These are phyloP conservation scores for Aldrovandia affinis DNA, from an alignment of 2,797 vertebrate species.

Conservation along the genomic window DNA sequence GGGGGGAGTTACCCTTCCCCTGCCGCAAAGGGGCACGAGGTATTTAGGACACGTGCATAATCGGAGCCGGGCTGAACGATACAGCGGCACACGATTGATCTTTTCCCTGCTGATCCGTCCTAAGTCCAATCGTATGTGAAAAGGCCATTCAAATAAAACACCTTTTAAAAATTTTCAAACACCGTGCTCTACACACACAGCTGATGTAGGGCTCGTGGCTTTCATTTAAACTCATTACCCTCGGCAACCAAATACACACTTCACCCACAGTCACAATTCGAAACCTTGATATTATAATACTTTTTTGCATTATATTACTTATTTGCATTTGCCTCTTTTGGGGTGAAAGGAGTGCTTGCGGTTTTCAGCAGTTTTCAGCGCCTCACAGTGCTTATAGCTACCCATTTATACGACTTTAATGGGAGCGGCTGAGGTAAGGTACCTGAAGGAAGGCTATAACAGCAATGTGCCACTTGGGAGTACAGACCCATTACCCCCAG, in stretches of 20 bases:
- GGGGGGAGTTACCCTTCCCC: slow-evolving; percentile 32
- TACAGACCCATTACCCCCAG: background rate
- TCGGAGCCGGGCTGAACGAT: background rate
- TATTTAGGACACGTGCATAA: slow-evolving; percentile 39
- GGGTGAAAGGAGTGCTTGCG: background rate
- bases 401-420: background rate
- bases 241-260: too few species aligned
- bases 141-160: too few species aligned
- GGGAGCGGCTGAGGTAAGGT: background rate
- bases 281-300: background rate
- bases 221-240: too few species aligned
- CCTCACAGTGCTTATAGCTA: background rate
- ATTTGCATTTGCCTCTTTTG: background rate
- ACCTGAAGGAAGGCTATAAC: background rate
- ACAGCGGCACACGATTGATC: too few species aligned
- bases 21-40: slow-evolving; percentile 52
- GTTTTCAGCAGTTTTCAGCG: background rate
- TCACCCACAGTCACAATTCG: background rate
- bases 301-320: background rate
- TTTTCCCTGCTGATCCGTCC: too few species aligned
- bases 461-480: background rate
- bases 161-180: too few species aligned
- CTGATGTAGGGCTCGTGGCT: too few species aligned
- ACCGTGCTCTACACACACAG: too few species aligned
- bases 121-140: too few species aligned